These are phyloP conservation scores for Ailuropoda melanoleuca DNA, from an alignment of 2,113 vertebrate species.

Conservation along the genomic window DNA sequence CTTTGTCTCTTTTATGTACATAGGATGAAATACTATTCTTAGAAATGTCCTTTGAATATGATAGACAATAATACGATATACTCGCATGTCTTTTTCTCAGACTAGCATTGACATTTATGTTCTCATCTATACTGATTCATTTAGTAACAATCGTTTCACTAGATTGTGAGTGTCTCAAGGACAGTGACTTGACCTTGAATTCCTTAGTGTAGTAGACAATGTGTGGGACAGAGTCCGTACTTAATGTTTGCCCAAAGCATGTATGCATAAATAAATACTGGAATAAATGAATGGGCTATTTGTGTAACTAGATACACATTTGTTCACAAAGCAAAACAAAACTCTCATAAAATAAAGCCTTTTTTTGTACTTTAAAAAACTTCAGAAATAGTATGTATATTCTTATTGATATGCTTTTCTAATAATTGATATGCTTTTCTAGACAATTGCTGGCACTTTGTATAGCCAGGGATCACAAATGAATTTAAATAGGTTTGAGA, in stretches of 20 bases:
- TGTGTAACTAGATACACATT: not conserved
- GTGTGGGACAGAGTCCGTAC: not conserved
- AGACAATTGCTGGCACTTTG: not conserved
- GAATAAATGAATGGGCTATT: not conserved
- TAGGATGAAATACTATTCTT: not conserved
- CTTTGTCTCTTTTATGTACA: not conserved
- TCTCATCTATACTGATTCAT: not conserved
- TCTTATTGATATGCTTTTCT: not conserved
- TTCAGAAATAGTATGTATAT: not conserved
- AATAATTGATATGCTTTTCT: not conserved
- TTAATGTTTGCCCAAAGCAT: not conserved
- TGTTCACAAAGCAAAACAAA: not conserved
- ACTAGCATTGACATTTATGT: not conserved
- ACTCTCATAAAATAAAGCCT: not conserved
- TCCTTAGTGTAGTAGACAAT: not conserved
- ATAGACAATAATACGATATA: not conserved
- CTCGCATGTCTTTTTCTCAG: not conserved
- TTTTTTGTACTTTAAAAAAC: not conserved
- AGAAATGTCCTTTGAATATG: not conserved
- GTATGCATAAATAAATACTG: not conserved
- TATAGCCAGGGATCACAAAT: not conserved
- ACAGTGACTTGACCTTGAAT: not conserved
- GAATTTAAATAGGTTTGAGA: not conserved
- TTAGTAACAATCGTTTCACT: not conserved
- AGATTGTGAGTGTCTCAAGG: not conserved